A percentile compares a stretch with the other conserved stretches of the same genome.
These are phyloP conservation scores for Zaprionus obscuricornis DNA, from an alignment of 2,888 invertebrate species.

Conservation along the genomic window DNA sequence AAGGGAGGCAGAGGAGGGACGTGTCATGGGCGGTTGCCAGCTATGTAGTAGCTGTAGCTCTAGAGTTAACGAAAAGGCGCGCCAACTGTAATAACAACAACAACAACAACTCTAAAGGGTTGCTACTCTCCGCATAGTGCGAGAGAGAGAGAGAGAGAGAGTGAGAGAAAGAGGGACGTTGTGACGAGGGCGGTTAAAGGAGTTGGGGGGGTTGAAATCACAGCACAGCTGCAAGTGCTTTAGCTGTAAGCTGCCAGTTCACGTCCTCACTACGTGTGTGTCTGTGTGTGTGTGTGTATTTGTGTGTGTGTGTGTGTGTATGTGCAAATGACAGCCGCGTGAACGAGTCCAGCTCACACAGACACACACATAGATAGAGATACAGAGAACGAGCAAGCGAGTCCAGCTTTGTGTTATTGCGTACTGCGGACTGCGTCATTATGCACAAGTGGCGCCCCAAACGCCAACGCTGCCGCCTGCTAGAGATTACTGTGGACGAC, in stretches of 20 bases:
- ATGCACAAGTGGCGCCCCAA: conserved; percentile 71
- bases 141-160: neutral
- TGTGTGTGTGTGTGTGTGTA: conserved; percentile 47
- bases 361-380: conserved; percentile 16
- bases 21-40: too few species aligned
- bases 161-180: neutral
- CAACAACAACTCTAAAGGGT: conserved; percentile 34
- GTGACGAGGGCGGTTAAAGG: conserved; percentile 1
- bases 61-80: conserved; percentile 73
- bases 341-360: conserved; percentile 50
- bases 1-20: neutral
- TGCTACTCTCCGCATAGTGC: conserved; percentile 12
- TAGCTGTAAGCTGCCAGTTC: conserved; percentile 68
- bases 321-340: conserved; percentile 68
- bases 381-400: neutral
- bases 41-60: conserved; percentile 16
- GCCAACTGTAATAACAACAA: conserved; percentile 74
- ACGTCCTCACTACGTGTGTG: conserved; percentile 35
- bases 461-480: conserved; percentile 51
- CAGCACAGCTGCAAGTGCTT: conserved; percentile 78
- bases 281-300: conserved; percentile 22
- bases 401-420: conserved; percentile 46
- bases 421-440: conserved; percentile 62
- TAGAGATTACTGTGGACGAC: conserved; percentile 76
- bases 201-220: conserved; percentile 51